Base-by-base conservation (phyloP, 2,113 vertebrate species). In the Miniopterus natalensis region DNA sequence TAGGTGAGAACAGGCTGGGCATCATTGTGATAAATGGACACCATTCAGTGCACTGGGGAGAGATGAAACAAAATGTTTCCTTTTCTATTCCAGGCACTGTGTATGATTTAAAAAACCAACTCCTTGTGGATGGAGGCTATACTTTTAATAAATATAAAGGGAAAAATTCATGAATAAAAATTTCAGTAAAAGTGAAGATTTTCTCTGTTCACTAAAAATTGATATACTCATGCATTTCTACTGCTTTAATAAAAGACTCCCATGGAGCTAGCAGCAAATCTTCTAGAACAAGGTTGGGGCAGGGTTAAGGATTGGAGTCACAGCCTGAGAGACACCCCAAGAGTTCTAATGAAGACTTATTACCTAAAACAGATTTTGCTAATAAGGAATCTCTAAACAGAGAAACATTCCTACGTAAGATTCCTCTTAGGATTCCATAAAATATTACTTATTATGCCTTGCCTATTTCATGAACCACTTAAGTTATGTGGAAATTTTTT, bases 141-240 rank as follows among this genome's bases (percentile, higher is more conserved):
- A 57, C 53, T 92, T 89, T 85, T 79, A 94, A 94, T 65, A 79
- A 89, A 85, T 17, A 75, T 17, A 91, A 88, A 80, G 31, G 23
- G 27, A 79, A 92, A 45, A 9, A 84, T 53, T 90, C 59, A 36
- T 15, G 36, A 94, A 78, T 75, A 86, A 85, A 90, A 47, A 87
- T 42, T 47, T 94, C 65, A 94, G 42, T 88, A 53, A 71, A 96
- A 92, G 13, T 84, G 29, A 55, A 70, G 53, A 90, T 87, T 85
- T 49, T 55, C 49, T 84, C 42, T 59, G 45, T 86, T 85, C 78
- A 93, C 53, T 91, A 73, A 78, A 94, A 90, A 90, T 21, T 49
- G 84, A 92, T 74, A 74, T 21, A 84, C 42, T 93, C 51, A 57
- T 12, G 27, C 77, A 79, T 84, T 95, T 80, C 47, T 74, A 78